Evolutionary conservation across 2,888 invertebrate species (phyloP).

Genomic region (Monoplex corrugatus): DNA sequence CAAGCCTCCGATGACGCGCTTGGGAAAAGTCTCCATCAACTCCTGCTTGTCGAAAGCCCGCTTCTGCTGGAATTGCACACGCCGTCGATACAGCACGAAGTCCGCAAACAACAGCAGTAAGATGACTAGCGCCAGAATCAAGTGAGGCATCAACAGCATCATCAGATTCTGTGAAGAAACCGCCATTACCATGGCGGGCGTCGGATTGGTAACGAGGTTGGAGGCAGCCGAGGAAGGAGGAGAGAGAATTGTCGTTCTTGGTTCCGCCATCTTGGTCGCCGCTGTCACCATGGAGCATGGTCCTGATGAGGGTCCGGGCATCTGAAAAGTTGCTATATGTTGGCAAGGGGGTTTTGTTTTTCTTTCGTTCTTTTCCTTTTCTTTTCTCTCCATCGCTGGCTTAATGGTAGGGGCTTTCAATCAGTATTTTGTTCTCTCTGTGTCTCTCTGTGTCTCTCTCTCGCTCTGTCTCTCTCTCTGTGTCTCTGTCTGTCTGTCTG

Average conservation of each 20-base stretch:
- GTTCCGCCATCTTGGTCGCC: not conserved
- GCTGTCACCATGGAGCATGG: not conserved
- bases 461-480: not conserved
- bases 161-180: not conserved
- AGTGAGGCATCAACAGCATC: constrained; percentile 16
- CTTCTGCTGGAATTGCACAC: not conserved
- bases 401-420: no score
- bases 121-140: constrained; percentile 19
- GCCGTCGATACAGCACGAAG: constrained; percentile 10
- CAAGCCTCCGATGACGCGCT: not conserved
- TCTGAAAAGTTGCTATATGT: no score
- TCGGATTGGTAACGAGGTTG: no score
- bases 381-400: not conserved
- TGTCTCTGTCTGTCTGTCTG: not conserved
- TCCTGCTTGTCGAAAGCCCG: not conserved
- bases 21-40: not conserved
- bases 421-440: not conserved
- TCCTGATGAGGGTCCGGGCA: not conserved
- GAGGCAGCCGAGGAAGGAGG: not conserved
- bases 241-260: not conserved
- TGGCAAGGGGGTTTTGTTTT: no score
- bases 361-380: not conserved
- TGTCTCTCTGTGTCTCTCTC: not conserved
- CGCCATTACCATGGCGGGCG: no score
- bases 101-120: not conserved